A percentile compares a stretch with the other conserved stretches of the same genome.
Conservation (phyloP, 2,888 invertebrate genomes). For the Rhagophthalmus giganteus region DNA sequence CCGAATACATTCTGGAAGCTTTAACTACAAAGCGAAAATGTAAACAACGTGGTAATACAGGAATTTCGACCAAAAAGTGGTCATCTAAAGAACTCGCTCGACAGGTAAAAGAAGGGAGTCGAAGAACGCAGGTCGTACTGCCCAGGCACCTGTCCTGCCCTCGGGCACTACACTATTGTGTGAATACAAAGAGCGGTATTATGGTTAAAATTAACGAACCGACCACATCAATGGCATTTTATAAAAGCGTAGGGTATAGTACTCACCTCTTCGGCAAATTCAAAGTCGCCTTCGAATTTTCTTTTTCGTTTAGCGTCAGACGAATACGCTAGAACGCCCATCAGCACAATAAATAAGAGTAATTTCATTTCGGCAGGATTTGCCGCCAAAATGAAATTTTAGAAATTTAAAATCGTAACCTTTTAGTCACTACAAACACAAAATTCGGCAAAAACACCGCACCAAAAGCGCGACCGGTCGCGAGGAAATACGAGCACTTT, state of each 20-base stretch:
- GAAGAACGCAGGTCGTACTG: slow-evolving; percentile 30
- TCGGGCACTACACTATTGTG: slow-evolving; percentile 22
- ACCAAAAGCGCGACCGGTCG: slow-evolving; percentile 42
- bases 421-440: slow-evolving; percentile 29
- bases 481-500: slow-evolving; percentile 48
- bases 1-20: no score
- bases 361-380: slow-evolving; percentile 52
- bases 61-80: slow-evolving; percentile 32
- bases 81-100: slow-evolving; percentile 40
- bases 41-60: slow-evolving; percentile 26
- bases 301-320: slow-evolving; percentile 64
- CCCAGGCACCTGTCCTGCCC: slow-evolving; percentile 34
- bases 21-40: slow-evolving; percentile 17
- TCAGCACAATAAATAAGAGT: slow-evolving; percentile 53
- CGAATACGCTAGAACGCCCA: slow-evolving; percentile 50
- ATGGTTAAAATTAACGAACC: slow-evolving; percentile 8
- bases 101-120: slow-evolving; percentile 39
- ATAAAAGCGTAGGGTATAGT: slow-evolving; percentile 6
- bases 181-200: slow-evolving; percentile 21
- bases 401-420: slow-evolving; percentile 13
- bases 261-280: slow-evolving; percentile 77
- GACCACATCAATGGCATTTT: slow-evolving; percentile 9
- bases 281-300: slow-evolving; percentile 77
- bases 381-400: slow-evolving; percentile 18
- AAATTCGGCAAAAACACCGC: slow-evolving; percentile 32